Percentiles rank a stretch among this genome's conserved stretches.
Conservation (phyloP, 1,140 invertebrate genomes). For the Oscheius sp. region DNA sequence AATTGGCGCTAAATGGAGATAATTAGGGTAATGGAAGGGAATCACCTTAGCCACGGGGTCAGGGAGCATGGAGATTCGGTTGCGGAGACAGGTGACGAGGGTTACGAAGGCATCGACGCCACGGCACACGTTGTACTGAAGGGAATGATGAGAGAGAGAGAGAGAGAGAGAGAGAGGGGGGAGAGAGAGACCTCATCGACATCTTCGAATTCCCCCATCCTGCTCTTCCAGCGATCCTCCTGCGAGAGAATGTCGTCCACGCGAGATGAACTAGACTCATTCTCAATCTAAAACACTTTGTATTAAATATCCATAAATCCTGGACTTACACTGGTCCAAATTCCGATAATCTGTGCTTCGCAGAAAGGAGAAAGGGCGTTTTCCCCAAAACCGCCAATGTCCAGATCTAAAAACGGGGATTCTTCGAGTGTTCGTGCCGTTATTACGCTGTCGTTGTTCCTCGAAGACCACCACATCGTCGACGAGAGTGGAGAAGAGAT, state of each 20-base stretch:
- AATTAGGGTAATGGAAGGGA: not conserved
- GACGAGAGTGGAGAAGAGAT: conserved; percentile 15
- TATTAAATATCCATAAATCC: not conserved
- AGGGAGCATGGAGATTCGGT: conserved; percentile 16
- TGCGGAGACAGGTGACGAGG: not conserved
- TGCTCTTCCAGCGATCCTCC: conserved; percentile 15
- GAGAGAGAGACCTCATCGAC: conserved; percentile 23
- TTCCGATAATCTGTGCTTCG: not conserved
- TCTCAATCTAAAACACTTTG: conserved; percentile 9
- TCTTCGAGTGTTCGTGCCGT: too few relatives aligned
- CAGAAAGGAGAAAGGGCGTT: not conserved
- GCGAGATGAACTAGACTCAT: not conserved
- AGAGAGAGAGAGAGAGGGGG: not conserved
- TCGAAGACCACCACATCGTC: conserved; percentile 22
- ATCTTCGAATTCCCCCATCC: conserved; percentile 16
- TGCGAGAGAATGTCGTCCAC: conserved; percentile 3
- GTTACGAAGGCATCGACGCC: conserved; percentile 24
- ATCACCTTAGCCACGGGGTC: not conserved
- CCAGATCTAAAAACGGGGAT: too few relatives aligned
- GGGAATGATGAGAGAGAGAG: not conserved
- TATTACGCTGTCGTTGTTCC: not conserved
- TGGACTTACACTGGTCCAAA: conserved; percentile 11
- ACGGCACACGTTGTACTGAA: conserved; percentile 14
- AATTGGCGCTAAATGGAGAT: not conserved
- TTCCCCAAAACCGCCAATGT: not conserved